phyloP scores from a whole-genome alignment of 2,797 vertebrate genomes.

The Bradypus variegatus region DNA sequence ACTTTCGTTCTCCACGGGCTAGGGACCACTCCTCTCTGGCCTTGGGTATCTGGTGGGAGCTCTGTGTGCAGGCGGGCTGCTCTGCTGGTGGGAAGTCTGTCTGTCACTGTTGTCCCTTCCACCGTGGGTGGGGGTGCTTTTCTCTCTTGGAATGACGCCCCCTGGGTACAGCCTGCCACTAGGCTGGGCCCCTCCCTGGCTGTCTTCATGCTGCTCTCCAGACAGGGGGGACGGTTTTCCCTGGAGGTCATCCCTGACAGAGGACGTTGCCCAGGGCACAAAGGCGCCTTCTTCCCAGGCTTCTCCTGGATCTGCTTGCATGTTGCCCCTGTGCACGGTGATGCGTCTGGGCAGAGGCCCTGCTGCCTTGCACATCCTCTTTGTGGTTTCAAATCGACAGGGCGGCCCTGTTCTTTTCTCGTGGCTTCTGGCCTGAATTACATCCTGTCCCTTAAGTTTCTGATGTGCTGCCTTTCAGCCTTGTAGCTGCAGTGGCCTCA shows the following conservation, averaged over 20 bases:
- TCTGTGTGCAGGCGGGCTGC: fast-evolving
- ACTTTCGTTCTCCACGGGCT: not conserved
- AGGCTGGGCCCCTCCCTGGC: no score
- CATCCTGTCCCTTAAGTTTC: not conserved
- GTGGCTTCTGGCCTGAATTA: not conserved
- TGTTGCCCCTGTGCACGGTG: fast-evolving
- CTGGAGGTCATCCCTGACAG: not conserved
- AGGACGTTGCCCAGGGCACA: not conserved
- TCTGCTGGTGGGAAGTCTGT: not conserved
- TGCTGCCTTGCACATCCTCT: not conserved
- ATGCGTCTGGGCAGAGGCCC: not conserved
- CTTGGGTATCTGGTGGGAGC: not conserved
- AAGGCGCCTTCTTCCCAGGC: not conserved
- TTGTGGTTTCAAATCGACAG: not conserved
- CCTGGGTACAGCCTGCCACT: not conserved
- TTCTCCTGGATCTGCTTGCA: not conserved
- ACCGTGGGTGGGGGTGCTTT: not conserved
- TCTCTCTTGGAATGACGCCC: not conserved
- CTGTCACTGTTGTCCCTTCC: fast-evolving
- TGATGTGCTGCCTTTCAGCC: not conserved
- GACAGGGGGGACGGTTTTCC: not conserved
- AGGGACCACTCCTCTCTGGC: not conserved
- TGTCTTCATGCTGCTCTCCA: not conserved
- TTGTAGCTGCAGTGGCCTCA: not conserved
- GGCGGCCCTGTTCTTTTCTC: not conserved